A percentile compares a stretch with the other conserved stretches of the same genome.
phyloP scores from a whole-genome alignment of 2,113 vertebrate genomes.

The Caretta caretta region DNA sequence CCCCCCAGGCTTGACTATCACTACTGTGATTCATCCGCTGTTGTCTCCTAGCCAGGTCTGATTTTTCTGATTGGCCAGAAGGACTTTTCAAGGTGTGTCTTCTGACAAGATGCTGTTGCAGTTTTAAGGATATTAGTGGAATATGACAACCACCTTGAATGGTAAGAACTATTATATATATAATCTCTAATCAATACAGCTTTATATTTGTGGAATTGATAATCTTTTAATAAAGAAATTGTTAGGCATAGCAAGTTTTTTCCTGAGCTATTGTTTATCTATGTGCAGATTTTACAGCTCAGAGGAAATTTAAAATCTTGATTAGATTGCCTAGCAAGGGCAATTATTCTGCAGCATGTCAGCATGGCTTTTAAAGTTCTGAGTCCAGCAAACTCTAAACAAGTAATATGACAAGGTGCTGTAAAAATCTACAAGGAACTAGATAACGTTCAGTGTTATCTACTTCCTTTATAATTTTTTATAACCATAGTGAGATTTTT shows the following conservation, averaged over 20 bases:
- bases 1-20: rapidly evolving
- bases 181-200: neutral
- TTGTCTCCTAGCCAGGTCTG: neutral
- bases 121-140: slow-evolving; percentile 1
- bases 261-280: neutral
- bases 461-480: neutral
- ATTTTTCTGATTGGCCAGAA: neutral
- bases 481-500: neutral
- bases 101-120: slow-evolving; percentile 16
- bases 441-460: neutral
- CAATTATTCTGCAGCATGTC: neutral
- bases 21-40: neutral
- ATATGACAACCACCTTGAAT: neutral
- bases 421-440: neutral
- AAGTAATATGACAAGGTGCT: neutral
- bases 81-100: slow-evolving; percentile 32
- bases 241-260: neutral
- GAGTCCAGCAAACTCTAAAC: neutral
- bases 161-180: slow-evolving; percentile 32
- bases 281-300: neutral
- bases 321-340: neutral
- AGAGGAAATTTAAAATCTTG: neutral
- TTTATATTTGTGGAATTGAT: neutral
- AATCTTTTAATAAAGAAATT: neutral
- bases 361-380: neutral